These are phyloP conservation scores for Fistularia commersonii DNA, from an alignment of 2,797 vertebrate genomes.

Conservation along the genomic window DNA sequence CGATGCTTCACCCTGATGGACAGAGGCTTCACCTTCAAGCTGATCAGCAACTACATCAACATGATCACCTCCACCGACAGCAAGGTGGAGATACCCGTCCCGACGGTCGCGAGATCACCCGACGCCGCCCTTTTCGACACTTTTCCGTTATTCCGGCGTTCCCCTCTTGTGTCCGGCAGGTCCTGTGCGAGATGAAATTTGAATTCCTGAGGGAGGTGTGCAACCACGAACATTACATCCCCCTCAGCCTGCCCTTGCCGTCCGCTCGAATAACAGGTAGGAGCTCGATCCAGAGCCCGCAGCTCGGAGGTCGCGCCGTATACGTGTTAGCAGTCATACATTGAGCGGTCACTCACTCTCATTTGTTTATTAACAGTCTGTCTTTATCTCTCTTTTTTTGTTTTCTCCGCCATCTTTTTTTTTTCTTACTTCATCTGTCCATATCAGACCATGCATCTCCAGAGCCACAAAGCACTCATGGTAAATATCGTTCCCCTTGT, in stretches of 20 bases:
- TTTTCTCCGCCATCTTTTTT: constrained; percentile 25
- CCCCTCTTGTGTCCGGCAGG: constrained; percentile 66
- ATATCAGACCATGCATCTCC: constrained; percentile 73
- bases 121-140: too few relatives aligned
- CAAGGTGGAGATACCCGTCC: constrained; percentile 88
- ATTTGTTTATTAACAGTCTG: constrained; percentile 54
- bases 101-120: too few relatives aligned
- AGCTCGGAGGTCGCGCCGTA: neutral
- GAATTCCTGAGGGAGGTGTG: constrained; percentile 97
- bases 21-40: constrained; percentile 92
- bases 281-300: neutral
- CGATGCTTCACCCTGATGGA: constrained; percentile 97
- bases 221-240: constrained; percentile 95
- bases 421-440: constrained; percentile 47
- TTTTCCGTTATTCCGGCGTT: too few relatives aligned
- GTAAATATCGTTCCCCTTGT: constrained; percentile 69
- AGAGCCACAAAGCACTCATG: constrained; percentile 72
- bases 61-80: constrained; percentile 90
- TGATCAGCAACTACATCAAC: constrained; percentile 91
- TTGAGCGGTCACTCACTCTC: constrained; percentile 33
- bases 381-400: constrained; percentile 27
- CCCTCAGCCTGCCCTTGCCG: constrained; percentile 89
- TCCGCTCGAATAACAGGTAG: constrained; percentile 91
- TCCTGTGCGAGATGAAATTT: constrained; percentile 91
- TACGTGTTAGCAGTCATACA: constrained; percentile 34